These are phyloP conservation scores for Malurus cyaneus DNA, from an alignment of 2,113 vertebrate genomes.

Conservation along the genomic window DNA sequence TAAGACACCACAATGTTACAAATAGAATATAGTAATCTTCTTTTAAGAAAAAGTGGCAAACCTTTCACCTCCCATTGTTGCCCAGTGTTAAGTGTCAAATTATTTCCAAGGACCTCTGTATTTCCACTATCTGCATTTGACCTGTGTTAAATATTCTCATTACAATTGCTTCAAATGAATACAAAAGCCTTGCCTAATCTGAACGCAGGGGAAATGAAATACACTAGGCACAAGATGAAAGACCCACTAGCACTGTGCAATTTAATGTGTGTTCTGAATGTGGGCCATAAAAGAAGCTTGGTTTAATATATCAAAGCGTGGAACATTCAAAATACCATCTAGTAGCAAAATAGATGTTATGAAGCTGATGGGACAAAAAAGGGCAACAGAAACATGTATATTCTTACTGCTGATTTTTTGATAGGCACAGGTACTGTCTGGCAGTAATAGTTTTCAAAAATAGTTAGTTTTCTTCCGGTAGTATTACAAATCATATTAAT, in stretches of 20 bases:
- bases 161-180: conserved; percentile 76
- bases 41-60: not conserved
- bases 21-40: conserved; percentile 11
- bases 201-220: conserved; percentile 70
- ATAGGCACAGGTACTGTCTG: not conserved
- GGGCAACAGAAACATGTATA: conserved; percentile 34
- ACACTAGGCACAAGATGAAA: conserved; percentile 68
- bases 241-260: conserved; percentile 5
- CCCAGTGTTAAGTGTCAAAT: conserved; percentile 28
- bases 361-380: conserved; percentile 23
- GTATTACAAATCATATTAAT: conserved; percentile 27
- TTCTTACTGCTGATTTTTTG: conserved; percentile 23
- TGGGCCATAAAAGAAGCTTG: conserved; percentile 39
- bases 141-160: conserved; percentile 79
- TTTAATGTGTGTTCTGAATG: conserved; percentile 55
- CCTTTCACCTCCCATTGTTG: conserved; percentile 12
- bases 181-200: conserved; percentile 78
- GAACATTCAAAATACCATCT: conserved; percentile 39
- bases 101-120: conserved; percentile 63
- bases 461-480: not conserved
- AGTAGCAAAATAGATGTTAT: conserved; percentile 48
- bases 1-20: conserved; percentile 24
- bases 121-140: conserved; percentile 71
- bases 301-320: conserved; percentile 57
- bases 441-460: conserved; percentile 20